Percentiles rank a stretch among this genome's conserved stretches.
Conservation (phyloP, 2,888 invertebrate species). For the Idaea straminata region DNA sequence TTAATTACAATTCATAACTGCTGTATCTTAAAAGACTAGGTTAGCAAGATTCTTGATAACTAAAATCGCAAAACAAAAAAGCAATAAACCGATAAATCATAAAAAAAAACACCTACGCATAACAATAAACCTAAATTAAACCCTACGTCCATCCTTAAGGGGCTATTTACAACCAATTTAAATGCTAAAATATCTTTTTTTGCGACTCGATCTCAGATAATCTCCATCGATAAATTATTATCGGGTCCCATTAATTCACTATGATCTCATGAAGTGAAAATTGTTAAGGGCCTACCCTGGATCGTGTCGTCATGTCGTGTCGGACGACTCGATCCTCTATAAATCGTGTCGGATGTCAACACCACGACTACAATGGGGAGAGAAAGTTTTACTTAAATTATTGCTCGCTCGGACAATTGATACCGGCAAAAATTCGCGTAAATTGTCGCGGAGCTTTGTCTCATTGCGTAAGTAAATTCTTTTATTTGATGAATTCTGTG, state of each 20-base stretch:
- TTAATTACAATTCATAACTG: no score
- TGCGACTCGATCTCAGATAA: neutral
- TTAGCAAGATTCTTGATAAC: neutral
- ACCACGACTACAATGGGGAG: constrained; percentile 71
- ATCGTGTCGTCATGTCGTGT: constrained; percentile 54
- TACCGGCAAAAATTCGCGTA: constrained; percentile 47
- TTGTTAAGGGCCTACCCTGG: constrained; percentile 63
- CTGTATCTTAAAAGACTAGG: neutral
- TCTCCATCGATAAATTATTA: neutral
- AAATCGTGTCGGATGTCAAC: constrained; percentile 61
- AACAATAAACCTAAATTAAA: neutral
- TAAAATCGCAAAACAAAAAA: neutral
- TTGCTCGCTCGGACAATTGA: constrained; percentile 43
- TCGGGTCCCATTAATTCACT: constrained; percentile 23
- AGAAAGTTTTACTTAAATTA: constrained; percentile 69
- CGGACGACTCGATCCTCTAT: constrained; percentile 59
- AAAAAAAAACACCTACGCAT: neutral
- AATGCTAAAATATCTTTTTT: no score
- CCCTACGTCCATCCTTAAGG: neutral
- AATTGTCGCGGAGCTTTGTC: constrained; percentile 28
- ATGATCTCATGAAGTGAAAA: constrained; percentile 41
- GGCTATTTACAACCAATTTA: neutral
- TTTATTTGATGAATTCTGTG: no score
- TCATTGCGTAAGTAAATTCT: neutral
- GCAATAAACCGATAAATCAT: neutral